phyloP scores from a whole-genome alignment of 1,140 invertebrate species.

The Zaprionus capensis region DNA sequence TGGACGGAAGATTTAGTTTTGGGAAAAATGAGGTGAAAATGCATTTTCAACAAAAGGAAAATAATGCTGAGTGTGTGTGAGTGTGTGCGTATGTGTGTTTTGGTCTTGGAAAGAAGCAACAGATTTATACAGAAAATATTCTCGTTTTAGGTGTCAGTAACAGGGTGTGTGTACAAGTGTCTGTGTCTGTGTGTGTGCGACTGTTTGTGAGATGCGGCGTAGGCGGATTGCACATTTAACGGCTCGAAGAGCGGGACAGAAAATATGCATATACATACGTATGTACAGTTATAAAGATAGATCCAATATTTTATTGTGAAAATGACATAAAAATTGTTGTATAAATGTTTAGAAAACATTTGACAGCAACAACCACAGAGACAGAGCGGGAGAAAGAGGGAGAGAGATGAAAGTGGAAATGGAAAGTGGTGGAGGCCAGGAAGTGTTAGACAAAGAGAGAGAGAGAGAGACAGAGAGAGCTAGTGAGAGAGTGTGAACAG shows the following conservation, averaged over 20 bases:
- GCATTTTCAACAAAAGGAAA: conserved; percentile 33
- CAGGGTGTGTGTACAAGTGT: conserved; percentile 4
- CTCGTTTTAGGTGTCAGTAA: conserved; percentile 8
- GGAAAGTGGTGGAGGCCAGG: conserved; percentile 14
- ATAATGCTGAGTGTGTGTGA: background rate
- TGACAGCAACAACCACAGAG: conserved; percentile 46
- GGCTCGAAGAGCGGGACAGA: conserved; percentile 4
- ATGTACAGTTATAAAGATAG: conserved; percentile 41
- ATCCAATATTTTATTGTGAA: conserved; percentile 58
- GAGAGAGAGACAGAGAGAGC: conserved; percentile 14
- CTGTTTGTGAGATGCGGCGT: conserved; percentile 9
- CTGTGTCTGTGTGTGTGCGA: conserved; percentile 10
- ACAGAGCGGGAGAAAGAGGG: conserved; percentile 7
- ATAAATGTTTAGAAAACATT: conserved; percentile 70
- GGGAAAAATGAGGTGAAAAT: conserved; percentile 44
- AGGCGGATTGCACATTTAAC: conserved; percentile 45
- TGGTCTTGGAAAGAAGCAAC: conserved; percentile 22
- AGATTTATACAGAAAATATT: conserved; percentile 22
- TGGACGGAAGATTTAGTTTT: conserved; percentile 12
- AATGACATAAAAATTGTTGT: conserved; percentile 62
- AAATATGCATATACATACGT: conserved; percentile 19
- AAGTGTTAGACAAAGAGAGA: conserved; percentile 21
- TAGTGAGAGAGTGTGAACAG: conserved; percentile 34
- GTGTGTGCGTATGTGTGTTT: background rate
- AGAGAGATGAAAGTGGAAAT: conserved; percentile 14